Percentiles rank a stretch among this genome's conserved stretches.
Evolutionary conservation across 2,113 vertebrate species (phyloP).

Genomic region (Fregetta grallaria): DNA sequence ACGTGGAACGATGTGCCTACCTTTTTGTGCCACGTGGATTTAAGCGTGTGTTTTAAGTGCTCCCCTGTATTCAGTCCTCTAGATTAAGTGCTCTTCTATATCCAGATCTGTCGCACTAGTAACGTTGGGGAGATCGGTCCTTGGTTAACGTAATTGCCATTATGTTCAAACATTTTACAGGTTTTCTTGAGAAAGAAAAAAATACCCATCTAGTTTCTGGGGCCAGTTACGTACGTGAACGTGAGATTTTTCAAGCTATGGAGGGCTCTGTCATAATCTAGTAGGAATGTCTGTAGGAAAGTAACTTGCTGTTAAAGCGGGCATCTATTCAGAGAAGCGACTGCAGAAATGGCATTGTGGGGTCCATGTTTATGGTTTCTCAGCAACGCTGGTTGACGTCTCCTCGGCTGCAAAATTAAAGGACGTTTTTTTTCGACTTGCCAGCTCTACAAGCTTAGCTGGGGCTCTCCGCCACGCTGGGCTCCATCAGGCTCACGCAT

Average conservation of each 20-base stretch:
- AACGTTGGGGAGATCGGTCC: neutral
- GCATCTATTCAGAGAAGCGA: slow-evolving; percentile 22
- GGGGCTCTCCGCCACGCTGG: neutral
- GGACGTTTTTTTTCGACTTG: neutral
- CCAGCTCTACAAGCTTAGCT: neutral
- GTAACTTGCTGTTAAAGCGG: neutral
- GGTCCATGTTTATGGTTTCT: slow-evolving; percentile 61
- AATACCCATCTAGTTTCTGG: fast-evolving
- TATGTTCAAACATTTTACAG: neutral
- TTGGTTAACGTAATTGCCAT: fast-evolving
- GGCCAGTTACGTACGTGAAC: neutral
- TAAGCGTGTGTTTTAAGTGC: neutral
- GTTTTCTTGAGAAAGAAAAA: neutral
- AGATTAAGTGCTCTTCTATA: neutral
- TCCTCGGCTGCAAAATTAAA: slow-evolving; percentile 28
- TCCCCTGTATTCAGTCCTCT: neutral
- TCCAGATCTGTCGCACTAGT: neutral
- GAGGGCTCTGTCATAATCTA: slow-evolving; percentile 42
- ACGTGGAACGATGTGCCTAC: fast-evolving
- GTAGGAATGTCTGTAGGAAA: slow-evolving; percentile 11
- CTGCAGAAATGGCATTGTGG: slow-evolving; percentile 46
- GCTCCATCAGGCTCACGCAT: neutral
- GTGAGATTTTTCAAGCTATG: neutral
- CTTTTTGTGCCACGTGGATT: neutral
- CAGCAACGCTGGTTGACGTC: slow-evolving; percentile 31